These are phyloP conservation scores for Ophion ellenae DNA, from an alignment of 2,888 invertebrate species.

Conservation along the genomic window DNA sequence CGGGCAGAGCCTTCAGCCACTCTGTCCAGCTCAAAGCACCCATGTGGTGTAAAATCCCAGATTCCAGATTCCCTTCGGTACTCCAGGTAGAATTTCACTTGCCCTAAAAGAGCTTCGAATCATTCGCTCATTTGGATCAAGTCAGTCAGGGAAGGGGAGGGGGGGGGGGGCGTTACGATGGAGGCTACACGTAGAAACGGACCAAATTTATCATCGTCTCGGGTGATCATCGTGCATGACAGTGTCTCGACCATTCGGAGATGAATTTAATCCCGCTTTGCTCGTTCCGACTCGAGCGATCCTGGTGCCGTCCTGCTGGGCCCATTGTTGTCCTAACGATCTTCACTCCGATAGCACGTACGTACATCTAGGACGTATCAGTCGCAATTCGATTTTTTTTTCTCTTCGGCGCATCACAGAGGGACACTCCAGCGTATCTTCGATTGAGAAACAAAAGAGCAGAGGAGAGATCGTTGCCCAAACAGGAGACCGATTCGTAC, in stretches of 20 bases:
- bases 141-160: neutral
- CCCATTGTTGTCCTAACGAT: constrained; percentile 40
- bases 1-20: neutral
- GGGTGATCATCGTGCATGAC: neutral
- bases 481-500: no score
- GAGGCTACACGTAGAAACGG: neutral
- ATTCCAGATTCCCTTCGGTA: neutral
- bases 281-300: neutral
- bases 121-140: neutral
- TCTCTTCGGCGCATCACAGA: constrained; percentile 6
- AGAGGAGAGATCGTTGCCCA: no score
- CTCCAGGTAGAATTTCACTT: neutral
- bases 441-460: neutral
- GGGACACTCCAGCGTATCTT: neutral
- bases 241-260: constrained; percentile 1
- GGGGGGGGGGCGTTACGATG: neutral
- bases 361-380: constrained; percentile 12
- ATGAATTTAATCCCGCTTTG: constrained; percentile 9
- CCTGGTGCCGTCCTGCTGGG: constrained; percentile 28
- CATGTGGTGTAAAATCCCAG: neutral
- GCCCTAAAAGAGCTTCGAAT: neutral
- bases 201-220: constrained; percentile 24
- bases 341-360: constrained; percentile 6
- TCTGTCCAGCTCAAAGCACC: no score
- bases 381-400: constrained; percentile 10